Conservation (phyloP, 1,140 invertebrate genomes). For the Daktulosphaira vitifoliae region DNA sequence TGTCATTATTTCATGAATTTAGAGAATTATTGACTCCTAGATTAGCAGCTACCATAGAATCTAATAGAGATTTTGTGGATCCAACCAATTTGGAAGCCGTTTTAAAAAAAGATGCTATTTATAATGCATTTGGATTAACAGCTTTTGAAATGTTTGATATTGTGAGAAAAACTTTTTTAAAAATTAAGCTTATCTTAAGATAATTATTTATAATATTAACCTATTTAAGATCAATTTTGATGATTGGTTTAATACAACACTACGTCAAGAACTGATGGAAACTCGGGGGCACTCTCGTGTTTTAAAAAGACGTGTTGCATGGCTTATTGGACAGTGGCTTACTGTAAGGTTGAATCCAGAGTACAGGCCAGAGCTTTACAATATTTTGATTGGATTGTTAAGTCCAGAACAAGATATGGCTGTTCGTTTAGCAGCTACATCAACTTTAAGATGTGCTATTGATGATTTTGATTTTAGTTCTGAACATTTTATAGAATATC, state of each 20-base stretch:
- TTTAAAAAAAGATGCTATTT: slow-evolving; percentile 86
- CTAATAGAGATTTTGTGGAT: slow-evolving; percentile 53
- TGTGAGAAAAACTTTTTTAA: slow-evolving; percentile 46
- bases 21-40: slow-evolving; percentile 59
- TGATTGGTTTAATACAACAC: slow-evolving; percentile 76
- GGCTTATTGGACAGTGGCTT: slow-evolving; percentile 78
- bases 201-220: not conserved
- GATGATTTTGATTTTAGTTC: slow-evolving; percentile 88
- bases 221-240: slow-evolving; percentile 72
- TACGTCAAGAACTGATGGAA: slow-evolving; percentile 72
- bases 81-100: slow-evolving; percentile 65
- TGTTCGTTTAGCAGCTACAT: slow-evolving; percentile 57
- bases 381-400: slow-evolving; percentile 63
- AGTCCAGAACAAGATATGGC: slow-evolving; percentile 42
- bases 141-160: slow-evolving; percentile 88
- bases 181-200: not conserved
- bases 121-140: slow-evolving; percentile 83
- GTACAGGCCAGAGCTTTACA: slow-evolving; percentile 70
- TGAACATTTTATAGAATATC: slow-evolving; percentile 73
- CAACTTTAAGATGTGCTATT: slow-evolving; percentile 67
- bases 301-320: slow-evolving; percentile 76
- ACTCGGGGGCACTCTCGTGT: slow-evolving; percentile 79
- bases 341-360: slow-evolving; percentile 73
- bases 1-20: slow-evolving; percentile 74
- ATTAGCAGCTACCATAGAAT: slow-evolving; percentile 61